Evolutionary conservation across 2,888 invertebrate species (phyloP), one percentile per base, ranked within the genome.

Genomic region (Noctua fimbriata): DNA sequence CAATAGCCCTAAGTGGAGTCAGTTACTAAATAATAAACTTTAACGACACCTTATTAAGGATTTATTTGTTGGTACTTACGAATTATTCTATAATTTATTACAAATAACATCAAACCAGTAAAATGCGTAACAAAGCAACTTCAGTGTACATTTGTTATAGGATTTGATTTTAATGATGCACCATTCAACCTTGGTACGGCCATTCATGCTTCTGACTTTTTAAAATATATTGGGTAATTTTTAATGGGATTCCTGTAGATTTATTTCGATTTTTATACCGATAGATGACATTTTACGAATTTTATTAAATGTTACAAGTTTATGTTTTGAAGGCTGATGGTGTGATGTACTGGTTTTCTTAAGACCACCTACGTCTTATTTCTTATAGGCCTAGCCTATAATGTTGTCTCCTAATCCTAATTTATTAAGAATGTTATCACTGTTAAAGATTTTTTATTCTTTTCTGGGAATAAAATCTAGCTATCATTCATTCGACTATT

Each of bases 71-170:
- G 93, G 93, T 91, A 91, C 93, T 91, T 90, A 91, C 93, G 95
- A 96, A 96, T 96, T 95, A 96, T 96, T 94, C 90, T 91, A 89
- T 95, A 95, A 96, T 96, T 96, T 97, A 96, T 97, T 96, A 97
- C 96, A 95, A 96, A 97, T 96, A 96, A 95, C 94, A 93, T 92
- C 86, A 90, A 89, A 89, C 89, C 87, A 91, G 87, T 90, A 86
- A 87, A 87, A 89, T 84, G 90, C 91, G 85, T 88, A 91, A 93
- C 93, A 93, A 94, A 91, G 82, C 73, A 86, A 91, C 91, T 93
- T 92, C 88, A 89, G 86, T 89, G 85, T 91, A 92, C 93, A 95
- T 95, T 95, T 92, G 93, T 95, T 93, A 94, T 85, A 89, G 94
- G 94, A 94, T 96, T 96, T 94, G 91, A 92, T 94, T 95, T 95